These are phyloP conservation scores for Oscarella lobularis DNA, from an alignment of 37 sponge, comb jelly and placozoan genomes.

Conservation along the genomic window DNA sequence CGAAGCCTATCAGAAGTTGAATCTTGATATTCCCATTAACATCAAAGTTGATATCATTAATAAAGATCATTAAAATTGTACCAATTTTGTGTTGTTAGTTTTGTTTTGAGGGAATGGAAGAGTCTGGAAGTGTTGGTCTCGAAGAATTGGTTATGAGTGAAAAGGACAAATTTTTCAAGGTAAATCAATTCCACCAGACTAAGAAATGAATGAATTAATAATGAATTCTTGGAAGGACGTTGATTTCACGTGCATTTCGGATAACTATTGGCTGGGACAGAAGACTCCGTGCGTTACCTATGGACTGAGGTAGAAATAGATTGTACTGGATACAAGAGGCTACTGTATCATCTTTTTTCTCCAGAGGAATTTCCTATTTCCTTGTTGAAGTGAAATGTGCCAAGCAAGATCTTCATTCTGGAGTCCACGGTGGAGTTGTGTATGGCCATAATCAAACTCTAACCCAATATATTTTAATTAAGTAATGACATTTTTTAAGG, in stretches of 20 bases:
- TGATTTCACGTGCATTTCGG: conserved; percentile 19
- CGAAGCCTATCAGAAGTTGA: not conserved
- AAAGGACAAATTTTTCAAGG: conserved; percentile 19
- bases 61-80: not conserved
- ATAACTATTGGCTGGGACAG: conserved; percentile 24
- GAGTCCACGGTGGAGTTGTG: conserved; percentile 25
- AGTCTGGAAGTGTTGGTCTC: conserved; percentile 24
- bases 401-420: conserved; percentile 18
- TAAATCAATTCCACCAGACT: conserved; percentile 2
- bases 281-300: conserved; percentile 25
- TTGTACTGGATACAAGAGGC: too few relatives aligned
- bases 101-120: conserved; percentile 33
- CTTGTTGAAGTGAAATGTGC: conserved; percentile 26
- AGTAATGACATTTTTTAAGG: conserved; percentile 1
- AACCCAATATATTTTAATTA: too few relatives aligned
- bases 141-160: conserved; percentile 18
- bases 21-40: not conserved
- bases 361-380: conserved; percentile 19
- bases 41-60: not conserved
- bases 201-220: not conserved
- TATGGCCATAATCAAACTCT: too few relatives aligned
- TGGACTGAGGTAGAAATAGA: conserved; percentile 15
- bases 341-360: too few relatives aligned
- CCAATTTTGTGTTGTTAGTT: conserved; percentile 2
- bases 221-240: conserved; percentile 15